Conservation (phyloP, 2,888 invertebrate species). For the Cerastis leucographa region DNA sequence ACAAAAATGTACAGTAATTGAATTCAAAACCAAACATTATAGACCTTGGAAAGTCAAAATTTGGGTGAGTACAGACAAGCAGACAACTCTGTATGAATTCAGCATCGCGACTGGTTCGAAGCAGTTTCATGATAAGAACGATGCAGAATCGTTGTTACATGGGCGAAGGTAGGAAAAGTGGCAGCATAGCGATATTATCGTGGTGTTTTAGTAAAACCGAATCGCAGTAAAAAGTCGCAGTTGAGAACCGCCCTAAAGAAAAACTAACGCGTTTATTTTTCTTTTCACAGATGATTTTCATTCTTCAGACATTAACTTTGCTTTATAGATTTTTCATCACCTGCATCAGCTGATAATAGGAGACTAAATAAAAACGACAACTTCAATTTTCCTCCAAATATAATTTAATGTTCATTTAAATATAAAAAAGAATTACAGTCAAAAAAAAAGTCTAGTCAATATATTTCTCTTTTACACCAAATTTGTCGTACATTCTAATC, state of each 20-base stretch:
- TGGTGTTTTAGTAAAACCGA: background rate
- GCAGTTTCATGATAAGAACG: too few species aligned
- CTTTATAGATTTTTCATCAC: background rate
- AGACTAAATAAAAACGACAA: slow-evolving; percentile 6
- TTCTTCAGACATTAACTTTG: background rate
- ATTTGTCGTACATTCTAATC: background rate
- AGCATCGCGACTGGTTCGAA: too few species aligned
- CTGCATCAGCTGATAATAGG: background rate
- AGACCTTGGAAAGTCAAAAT: too few species aligned
- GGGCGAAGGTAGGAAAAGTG: too few species aligned
- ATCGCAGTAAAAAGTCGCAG: background rate
- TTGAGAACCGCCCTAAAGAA: background rate
- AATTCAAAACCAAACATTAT: too few species aligned
- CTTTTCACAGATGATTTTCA: background rate
- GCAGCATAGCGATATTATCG: background rate
- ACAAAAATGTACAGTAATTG: too few species aligned
- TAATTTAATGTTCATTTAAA: slow-evolving; percentile 42
- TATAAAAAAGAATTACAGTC: slow-evolving; percentile 18
- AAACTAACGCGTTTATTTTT: background rate
- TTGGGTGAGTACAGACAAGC: too few species aligned
- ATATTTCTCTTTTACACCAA: slow-evolving; percentile 5
- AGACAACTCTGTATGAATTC: too few species aligned
- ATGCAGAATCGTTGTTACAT: too few species aligned
- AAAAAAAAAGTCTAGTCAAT: slow-evolving; percentile 1
- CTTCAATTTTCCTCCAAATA: slow-evolving; percentile 19